Evolutionary conservation across 2,113 vertebrate species (phyloP).

Genomic region (Lagopus muta): DNA sequence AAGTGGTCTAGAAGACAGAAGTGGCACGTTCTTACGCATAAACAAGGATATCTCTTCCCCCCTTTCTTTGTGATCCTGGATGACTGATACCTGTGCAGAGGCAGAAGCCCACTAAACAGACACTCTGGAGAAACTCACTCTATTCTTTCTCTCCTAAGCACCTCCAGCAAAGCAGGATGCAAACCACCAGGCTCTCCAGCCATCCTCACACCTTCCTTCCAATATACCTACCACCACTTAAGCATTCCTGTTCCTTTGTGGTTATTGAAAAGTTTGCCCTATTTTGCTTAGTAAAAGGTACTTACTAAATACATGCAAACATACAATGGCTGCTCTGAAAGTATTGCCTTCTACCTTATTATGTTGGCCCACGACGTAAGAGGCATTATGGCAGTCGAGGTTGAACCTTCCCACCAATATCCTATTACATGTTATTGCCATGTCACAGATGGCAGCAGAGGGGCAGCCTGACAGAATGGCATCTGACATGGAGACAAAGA

Average conservation of each 20-base stretch:
- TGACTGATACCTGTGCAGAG: neutral
- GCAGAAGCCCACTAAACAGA: neutral
- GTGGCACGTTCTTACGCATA: neutral
- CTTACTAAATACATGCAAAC: constrained; percentile 42
- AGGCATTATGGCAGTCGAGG: too few relatives aligned
- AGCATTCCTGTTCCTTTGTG: neutral
- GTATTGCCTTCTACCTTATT: too few relatives aligned
- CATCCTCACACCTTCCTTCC: neutral
- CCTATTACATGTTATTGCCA: too few relatives aligned
- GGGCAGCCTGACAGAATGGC: too few relatives aligned
- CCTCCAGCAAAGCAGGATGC: neutral
- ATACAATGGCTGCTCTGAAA: too few relatives aligned
- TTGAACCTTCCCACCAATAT: too few relatives aligned
- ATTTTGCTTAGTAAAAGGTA: neutral
- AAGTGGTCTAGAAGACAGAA: neutral
- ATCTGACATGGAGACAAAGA: too few relatives aligned
- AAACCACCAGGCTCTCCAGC: neutral
- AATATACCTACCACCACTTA: neutral
- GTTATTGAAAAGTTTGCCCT: neutral
- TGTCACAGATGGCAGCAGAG: too few relatives aligned
- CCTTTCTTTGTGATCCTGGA: neutral
- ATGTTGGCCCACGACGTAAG: too few relatives aligned
- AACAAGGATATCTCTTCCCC: neutral
- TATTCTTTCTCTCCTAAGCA: neutral
- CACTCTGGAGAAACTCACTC: neutral